These are phyloP conservation scores for Vanessa tameamea DNA, from an alignment of 1,140 invertebrate species.

Conservation along the genomic window DNA sequence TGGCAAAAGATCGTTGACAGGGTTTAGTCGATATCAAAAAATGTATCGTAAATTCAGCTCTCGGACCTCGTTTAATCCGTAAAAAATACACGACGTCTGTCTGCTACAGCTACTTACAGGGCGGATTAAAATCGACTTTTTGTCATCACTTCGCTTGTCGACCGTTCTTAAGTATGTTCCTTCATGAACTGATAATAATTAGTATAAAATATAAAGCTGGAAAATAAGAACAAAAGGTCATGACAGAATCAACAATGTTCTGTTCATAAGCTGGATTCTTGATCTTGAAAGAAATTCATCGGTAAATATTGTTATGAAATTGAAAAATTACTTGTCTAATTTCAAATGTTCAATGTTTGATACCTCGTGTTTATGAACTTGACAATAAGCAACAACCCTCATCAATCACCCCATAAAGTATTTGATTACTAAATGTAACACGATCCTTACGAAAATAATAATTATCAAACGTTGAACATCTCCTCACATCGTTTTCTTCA, in stretches of 20 bases:
- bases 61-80: not conserved
- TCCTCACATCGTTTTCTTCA: not conserved
- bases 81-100: not conserved
- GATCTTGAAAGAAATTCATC: too few species aligned
- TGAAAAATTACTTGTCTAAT: too few species aligned
- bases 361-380: not conserved
- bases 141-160: conserved; percentile 1
- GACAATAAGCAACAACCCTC: not conserved
- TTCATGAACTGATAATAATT: conserved; percentile 8
- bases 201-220: not conserved
- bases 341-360: too few species aligned
- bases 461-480: not conserved
- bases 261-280: too few species aligned
- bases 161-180: not conserved
- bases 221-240: not conserved
- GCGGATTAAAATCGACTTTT: conserved; percentile 2
- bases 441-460: not conserved
- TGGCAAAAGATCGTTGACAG: not conserved
- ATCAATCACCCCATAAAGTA: not conserved
- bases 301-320: too few species aligned
- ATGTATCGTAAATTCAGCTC: conserved; percentile 2
- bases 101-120: not conserved
- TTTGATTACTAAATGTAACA: not conserved
- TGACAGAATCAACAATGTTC: too few species aligned
- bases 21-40: not conserved